Evolutionary conservation across 1,140 invertebrate species (phyloP).

Genomic region (Paramacrobiotus metropolitanus): DNA sequence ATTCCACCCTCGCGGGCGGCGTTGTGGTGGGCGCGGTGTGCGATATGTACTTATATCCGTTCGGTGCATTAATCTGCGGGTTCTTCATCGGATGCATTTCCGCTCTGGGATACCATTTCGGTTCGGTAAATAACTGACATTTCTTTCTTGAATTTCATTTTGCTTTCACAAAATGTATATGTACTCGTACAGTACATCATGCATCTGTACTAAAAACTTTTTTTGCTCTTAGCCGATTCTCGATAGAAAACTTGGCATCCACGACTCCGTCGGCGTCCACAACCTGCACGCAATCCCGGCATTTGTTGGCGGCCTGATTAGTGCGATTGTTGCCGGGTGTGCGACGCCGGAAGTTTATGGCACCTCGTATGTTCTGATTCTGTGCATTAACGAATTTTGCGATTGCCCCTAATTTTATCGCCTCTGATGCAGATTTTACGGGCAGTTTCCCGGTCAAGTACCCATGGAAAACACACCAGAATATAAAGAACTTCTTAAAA

Average conservation of each 20-base stretch:
- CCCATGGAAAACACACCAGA: slow-evolving; percentile 21
- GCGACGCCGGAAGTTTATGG: slow-evolving; percentile 34
- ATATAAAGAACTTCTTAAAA: slow-evolving; percentile 14
- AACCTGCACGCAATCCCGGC: slow-evolving; percentile 90
- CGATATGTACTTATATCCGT: slow-evolving; percentile 50
- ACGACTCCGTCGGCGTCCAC: slow-evolving; percentile 83
- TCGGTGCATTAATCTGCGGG: slow-evolving; percentile 59
- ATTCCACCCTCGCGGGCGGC: slow-evolving; percentile 58
- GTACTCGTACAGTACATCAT: too few relatives aligned
- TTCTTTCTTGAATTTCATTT: background rate
- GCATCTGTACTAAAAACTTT: too few relatives aligned
- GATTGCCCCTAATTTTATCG: too few relatives aligned
- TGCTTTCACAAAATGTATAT: background rate
- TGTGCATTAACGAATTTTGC: too few relatives aligned
- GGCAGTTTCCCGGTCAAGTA: slow-evolving; percentile 28
- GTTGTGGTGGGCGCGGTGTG: slow-evolving; percentile 34
- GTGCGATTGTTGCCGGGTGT: slow-evolving; percentile 44
- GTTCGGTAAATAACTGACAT: slow-evolving; percentile 37
- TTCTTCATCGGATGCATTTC: slow-evolving; percentile 51
- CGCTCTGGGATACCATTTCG: slow-evolving; percentile 53
- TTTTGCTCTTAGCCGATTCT: slow-evolving; percentile 38
- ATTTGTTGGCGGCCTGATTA: slow-evolving; percentile 50
- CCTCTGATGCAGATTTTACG: slow-evolving; percentile 24
- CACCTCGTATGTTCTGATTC: slow-evolving; percentile 16
- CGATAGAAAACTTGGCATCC: slow-evolving; percentile 38